Percentiles rank a stretch among this genome's conserved stretches.
Conservation (phyloP, 2,888 invertebrate species). For the Tubulanus polymorphus region DNA sequence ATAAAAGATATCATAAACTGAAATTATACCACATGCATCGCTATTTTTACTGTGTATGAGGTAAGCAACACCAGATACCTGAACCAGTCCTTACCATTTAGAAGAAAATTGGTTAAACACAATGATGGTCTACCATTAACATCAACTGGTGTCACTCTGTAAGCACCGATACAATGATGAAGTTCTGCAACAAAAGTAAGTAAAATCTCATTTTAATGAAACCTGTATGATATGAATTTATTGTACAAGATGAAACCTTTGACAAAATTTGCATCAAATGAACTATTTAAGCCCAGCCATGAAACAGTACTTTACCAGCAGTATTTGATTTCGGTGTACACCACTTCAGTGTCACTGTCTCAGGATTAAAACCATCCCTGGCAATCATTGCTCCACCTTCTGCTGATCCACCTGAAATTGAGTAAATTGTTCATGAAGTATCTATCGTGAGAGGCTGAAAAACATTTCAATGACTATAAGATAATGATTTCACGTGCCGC, state of each 20-base stretch:
- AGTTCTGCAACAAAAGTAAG: slow-evolving; percentile 59
- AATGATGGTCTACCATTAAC: slow-evolving; percentile 95
- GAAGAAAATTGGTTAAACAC: slow-evolving; percentile 94
- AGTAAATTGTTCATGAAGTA: too few species aligned
- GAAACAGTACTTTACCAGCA: slow-evolving; percentile 49
- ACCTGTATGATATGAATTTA: too few species aligned
- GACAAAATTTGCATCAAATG: too few species aligned
- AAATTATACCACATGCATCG: too few species aligned
- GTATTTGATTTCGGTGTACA: slow-evolving; percentile 76
- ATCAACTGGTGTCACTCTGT: slow-evolving; percentile 90
- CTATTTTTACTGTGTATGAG: background rate
- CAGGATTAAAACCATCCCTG: slow-evolving; percentile 69
- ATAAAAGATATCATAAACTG: background rate
- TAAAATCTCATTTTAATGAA: too few species aligned
- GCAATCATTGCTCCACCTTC: slow-evolving; percentile 57
- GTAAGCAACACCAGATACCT: background rate
- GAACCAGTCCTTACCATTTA: slow-evolving; percentile 64
- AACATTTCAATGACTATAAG: too few species aligned
- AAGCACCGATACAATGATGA: slow-evolving; percentile 79
- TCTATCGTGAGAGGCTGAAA: too few species aligned
- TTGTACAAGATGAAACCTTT: too few species aligned
- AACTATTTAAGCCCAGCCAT: too few species aligned
- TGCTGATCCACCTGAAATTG: too few species aligned
- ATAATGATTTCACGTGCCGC: too few species aligned
- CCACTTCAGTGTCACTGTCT: slow-evolving; percentile 90